Evolutionary conservation across 2,888 invertebrate species (phyloP), one percentile per base, ranked within the genome.

Genomic region (Drosophila conformis): DNA sequence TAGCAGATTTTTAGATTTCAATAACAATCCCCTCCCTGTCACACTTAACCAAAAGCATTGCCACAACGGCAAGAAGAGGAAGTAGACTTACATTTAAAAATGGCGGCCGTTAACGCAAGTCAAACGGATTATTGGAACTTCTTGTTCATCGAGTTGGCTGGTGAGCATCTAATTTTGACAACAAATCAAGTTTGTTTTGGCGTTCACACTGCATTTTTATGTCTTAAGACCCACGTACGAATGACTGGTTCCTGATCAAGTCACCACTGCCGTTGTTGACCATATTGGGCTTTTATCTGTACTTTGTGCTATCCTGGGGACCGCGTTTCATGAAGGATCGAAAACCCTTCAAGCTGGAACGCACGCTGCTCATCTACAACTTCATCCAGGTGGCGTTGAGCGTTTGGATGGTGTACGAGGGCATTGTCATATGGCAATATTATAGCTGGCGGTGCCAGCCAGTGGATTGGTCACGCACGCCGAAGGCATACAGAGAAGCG

Each of bases 371-470:
- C 56, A 92, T 97, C 7, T 99, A 99, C 93, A 99, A 99, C 93
- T 96, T 97, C 76, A 89, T 97, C 42, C 98, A 99, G 95, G 98
- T 98, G 15, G 70, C 96, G 15, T 94, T 97, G 67, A 98, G 98
- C 91, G 93, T 95, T 36, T 98, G 95, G 95, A 94, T 97, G 78
- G 97, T 98, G 29, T 90, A 90, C 71, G 93, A 93, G 96, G 96
- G 96, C 63, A 94, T 97, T 59, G 95, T 89, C 18, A 84, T 91
- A 4, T 91, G 98, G 97, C 94, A 94, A 72, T 95, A 95, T 73
- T 99, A 98, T 94, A 98, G 96, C 93, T 97, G 97, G 95, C 96
- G 95, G 89, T 99, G 98, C 93, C 97, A 99, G 93, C 97, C 98
- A 4, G 98, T 99, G 0, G 98, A 99, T 93, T 96, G 95, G 90